phyloP scores from a whole-genome alignment of 92 coral and sea anemone genomes.

The Phenganax stokvisi region DNA sequence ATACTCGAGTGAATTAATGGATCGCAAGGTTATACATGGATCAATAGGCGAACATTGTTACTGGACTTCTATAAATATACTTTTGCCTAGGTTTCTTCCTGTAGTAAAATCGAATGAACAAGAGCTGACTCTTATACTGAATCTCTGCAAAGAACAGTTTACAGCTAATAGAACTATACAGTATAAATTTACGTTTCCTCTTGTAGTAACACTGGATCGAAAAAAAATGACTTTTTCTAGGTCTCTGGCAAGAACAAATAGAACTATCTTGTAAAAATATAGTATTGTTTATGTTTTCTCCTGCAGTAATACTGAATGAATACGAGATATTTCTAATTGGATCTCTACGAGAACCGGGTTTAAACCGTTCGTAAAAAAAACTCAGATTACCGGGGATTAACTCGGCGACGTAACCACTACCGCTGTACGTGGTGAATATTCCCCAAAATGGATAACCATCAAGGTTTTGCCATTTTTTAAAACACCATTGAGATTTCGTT shows the following conservation, averaged over 20 bases:
- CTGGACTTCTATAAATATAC: background rate
- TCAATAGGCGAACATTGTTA: too few relatives aligned
- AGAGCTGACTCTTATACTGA: background rate
- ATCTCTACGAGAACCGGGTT: background rate
- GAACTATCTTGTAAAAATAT: background rate
- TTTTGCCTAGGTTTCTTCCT: background rate
- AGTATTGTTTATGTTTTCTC: background rate
- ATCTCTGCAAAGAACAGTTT: conserved; percentile 6
- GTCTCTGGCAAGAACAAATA: background rate
- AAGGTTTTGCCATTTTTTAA: conserved; percentile 56
- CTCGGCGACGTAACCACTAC: conserved; percentile 68
- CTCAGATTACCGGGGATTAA: conserved; percentile 14
- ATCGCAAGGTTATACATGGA: too few relatives aligned
- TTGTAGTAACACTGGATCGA: conserved; percentile 2
- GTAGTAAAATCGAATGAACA: background rate
- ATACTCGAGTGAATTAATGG: too few relatives aligned
- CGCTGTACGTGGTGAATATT: conserved; percentile 63
- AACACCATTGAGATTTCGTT: conserved; percentile 60
- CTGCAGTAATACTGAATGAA: conserved; percentile 1
- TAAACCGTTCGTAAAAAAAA: background rate
- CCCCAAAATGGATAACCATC: conserved; percentile 72
- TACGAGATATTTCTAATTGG: background rate
- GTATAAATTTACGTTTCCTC: background rate
- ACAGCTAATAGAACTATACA: background rate
- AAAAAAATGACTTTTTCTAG: background rate